Evolutionary conservation across 2,797 vertebrate species (phyloP), one percentile per base, ranked within the genome.

Genomic region (Lateolabrax maculatus): DNA sequence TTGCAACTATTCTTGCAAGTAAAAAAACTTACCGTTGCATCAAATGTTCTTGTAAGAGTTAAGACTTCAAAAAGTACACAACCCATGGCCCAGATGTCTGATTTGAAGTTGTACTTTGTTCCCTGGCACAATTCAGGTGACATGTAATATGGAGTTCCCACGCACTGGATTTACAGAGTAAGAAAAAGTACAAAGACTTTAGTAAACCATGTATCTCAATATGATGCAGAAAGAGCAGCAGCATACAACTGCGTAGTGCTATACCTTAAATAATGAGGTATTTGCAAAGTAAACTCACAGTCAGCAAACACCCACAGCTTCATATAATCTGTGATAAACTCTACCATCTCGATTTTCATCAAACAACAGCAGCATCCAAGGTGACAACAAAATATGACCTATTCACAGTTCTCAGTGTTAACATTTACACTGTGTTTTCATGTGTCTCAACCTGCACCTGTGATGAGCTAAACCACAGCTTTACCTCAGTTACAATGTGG

Each of bases 61-160:
- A 99, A 95, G 52, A 99, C 92, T 91, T 99, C 98, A 90, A 96
- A 99, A 85, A 98, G 88, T 70, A 99, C 98, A 84, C 98, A 99
- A 51, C 98, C 98, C 92, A 98, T 96, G 57, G 98, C 98, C 98
- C 98, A 99, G 90, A 99, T 99, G 92, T 99, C 98, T 2, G 98
- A 99, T 90, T 99, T 99, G 88, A 98, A 99, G 94, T 97, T 99
- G 93, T 99, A 99, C 89, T 99, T 99, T 37, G 97, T 91, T 75
- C 98, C 98, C 87, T 99, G 98, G 87, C 98, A 99, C 69, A 99
- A 95, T 87, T 99, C 98, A 55, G 98, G 98, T 65, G 98, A 99
- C 98, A 99, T 99, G 92, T 99, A 99, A 90, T 99, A 99, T 0
- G 98, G 98, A 13, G 98, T 99, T 89, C 98, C 98, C 31, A 99